Base-by-base conservation (phyloP, 2,113 vertebrate species). In the Hylia prasina region DNA sequence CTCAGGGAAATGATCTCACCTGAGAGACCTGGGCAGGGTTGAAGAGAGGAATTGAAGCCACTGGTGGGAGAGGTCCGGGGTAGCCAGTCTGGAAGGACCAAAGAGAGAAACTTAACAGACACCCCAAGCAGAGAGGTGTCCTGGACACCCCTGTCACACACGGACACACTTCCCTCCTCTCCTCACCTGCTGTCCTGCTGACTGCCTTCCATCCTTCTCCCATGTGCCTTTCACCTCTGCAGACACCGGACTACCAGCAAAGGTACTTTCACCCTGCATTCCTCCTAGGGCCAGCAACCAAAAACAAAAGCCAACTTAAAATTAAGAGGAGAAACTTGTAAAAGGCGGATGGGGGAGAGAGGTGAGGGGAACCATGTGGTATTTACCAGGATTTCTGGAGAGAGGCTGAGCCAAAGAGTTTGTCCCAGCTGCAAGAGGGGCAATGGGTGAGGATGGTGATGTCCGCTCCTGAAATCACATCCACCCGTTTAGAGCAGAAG, bases 381-480 rank as follows among this genome's bases (percentile, higher is more conserved):
- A 40, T 18, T 97, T 98, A 99, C 99, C 98, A 2, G 97, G 89
- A 73, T 76, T 97, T 79, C 91, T 83, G 39, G 96, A 97, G 12
- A 28, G 75, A 68, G 77, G 51, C n/a, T 51, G 60, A 56, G 58
- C 40, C 3, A 40, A 84, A 66, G 75, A 51, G 35, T 47, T 58
- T 7, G n/a, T 94, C 19, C 69, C 44, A 31, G 95, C 65, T 0
- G 39, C 9, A 5, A 95, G 65, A 54, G 85, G 66, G 15, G 83
- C 21, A 11, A 51, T n/a, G 13, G 15, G 17, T 17, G 93, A 60
- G n/a, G 95, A 33, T 45, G 71, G 40, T 0, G 89, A 84, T 0
- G 14, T 30, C 37, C 2, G 27, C 31, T 97, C 96, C 98, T 98
- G 78, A 72, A 94, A 97, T 15, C 28, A 71, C 66, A 89, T 47